These are phyloP conservation scores for Sphenodon punctatus DNA, from an alignment of 2,797 vertebrate species.

Conservation along the genomic window DNA sequence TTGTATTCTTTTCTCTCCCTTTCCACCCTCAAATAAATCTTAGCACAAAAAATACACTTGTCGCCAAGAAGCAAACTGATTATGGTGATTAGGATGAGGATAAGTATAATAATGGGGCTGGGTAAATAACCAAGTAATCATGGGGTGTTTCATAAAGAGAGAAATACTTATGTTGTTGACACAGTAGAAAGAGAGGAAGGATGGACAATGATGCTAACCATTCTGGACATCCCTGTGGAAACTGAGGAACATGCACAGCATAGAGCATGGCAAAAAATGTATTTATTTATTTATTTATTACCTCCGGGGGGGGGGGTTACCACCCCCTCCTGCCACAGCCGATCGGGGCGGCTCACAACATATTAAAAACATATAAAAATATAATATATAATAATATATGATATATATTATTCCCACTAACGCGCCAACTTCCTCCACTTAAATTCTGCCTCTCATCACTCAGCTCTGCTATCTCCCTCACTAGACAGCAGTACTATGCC, in stretches of 20 bases:
- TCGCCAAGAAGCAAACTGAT: neutral
- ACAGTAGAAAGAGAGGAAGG: neutral
- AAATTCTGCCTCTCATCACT: too few species aligned
- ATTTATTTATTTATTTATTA: too few species aligned
- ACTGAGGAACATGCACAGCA: neutral
- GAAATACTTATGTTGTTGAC: neutral
- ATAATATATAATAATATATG: too few species aligned
- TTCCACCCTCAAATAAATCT: accelerated
- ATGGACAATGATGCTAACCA: neutral
- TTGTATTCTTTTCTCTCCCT: too few species aligned
- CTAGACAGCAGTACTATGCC: too few species aligned
- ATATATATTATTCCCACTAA: too few species aligned
- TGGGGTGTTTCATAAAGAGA: neutral
- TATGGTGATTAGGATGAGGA: neutral
- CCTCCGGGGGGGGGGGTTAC: too few species aligned
- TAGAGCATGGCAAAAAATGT: neutral
- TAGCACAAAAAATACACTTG: neutral
- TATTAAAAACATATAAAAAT: too few species aligned
- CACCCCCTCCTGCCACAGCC: too few species aligned
- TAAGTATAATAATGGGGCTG: neutral
- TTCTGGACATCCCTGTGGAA: neutral
- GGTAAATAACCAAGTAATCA: neutral
- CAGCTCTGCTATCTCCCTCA: too few species aligned
- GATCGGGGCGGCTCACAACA: too few species aligned
- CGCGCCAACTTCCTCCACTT: too few species aligned